Evolutionary conservation across 1,140 invertebrate genomes (phyloP), one percentile per base, ranked within the genome.

Genomic region (Pachypeltis micranthus): DNA sequence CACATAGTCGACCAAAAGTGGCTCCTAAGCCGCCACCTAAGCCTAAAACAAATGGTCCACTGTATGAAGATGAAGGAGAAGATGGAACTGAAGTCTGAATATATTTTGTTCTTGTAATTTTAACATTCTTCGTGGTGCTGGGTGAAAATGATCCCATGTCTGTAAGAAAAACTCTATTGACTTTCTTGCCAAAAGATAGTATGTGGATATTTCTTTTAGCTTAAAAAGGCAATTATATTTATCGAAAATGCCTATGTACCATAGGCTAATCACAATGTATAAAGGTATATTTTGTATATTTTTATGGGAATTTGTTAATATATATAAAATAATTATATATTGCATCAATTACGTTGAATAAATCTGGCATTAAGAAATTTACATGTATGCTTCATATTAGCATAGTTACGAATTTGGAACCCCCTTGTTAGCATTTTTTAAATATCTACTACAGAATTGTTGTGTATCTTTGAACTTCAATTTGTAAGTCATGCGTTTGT

Each of bases 1-100:
- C 61, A 63, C 72, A 71, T 2, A 72, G 72, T 74, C 26, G 74
- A 73, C 16, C 71, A 74, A 91, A 90, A 74, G 82, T 89, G 23
- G 87, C 88, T 16, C 88, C 88, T 0, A 79, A 86, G 71, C 87
- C 87, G 1, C 89, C 88, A 66, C 87, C 87, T 0, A 88, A 88
- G 70, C 86, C 86, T 76, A 89, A 87, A 69, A 12, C 79, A 78
- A 44, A 76, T 72, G 67, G 81, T 80, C 86, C 87, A 27, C 72
- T 89, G 44, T 90, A 88, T 68, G 86, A 90, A 69, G 88, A 91
- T 70, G 88, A 91, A 74, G 86, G 86, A 12, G 88, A 90, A 70
- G 88, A 91, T 68, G 88, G 88, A 44, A 91, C 88, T 68, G 88
- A 90, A 79, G 88, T 91, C 76, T 89, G 74, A 31, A 28, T 29